These are phyloP conservation scores for Alcedo quadribrachys DNA, from an alignment of 2,797 vertebrate genomes.

Conservation along the genomic window DNA sequence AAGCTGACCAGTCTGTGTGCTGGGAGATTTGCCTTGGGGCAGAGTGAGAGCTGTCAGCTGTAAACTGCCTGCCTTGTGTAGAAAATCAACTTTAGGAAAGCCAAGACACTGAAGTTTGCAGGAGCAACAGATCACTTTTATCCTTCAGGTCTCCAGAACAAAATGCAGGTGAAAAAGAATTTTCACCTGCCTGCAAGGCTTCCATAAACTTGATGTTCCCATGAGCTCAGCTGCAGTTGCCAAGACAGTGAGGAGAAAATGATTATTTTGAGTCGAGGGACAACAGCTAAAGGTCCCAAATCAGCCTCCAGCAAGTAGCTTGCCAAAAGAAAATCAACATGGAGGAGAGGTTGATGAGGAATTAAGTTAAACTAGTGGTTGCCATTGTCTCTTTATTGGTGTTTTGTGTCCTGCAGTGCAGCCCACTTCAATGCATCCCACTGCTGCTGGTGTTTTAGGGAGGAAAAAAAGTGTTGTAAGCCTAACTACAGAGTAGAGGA, in stretches of 20 bases:
- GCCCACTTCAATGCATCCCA: background rate
- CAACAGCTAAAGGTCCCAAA: background rate
- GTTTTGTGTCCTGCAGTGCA: background rate
- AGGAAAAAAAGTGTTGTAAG: background rate
- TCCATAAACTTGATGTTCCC: background rate
- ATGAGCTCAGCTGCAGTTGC: background rate
- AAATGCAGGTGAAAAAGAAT: background rate
- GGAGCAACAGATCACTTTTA: background rate
- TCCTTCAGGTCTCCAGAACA: background rate
- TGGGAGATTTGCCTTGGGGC: background rate
- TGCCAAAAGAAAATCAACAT: background rate
- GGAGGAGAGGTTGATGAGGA: background rate
- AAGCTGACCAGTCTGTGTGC: background rate
- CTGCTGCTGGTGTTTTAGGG: background rate
- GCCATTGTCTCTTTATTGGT: background rate
- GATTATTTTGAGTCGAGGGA: background rate
- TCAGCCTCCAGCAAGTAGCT: background rate
- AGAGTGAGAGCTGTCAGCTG: background rate
- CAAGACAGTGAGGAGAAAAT: background rate
- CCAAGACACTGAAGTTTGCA: background rate
- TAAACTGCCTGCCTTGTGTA: background rate
- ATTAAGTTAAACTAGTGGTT: background rate
- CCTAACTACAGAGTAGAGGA: background rate
- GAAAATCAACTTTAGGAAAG: background rate
- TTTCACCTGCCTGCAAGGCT: background rate